A percentile compares a stretch with the other conserved stretches of the same genome.
phyloP scores from a whole-genome alignment of 2,888 invertebrate species.

The Mimachlamys varia region DNA sequence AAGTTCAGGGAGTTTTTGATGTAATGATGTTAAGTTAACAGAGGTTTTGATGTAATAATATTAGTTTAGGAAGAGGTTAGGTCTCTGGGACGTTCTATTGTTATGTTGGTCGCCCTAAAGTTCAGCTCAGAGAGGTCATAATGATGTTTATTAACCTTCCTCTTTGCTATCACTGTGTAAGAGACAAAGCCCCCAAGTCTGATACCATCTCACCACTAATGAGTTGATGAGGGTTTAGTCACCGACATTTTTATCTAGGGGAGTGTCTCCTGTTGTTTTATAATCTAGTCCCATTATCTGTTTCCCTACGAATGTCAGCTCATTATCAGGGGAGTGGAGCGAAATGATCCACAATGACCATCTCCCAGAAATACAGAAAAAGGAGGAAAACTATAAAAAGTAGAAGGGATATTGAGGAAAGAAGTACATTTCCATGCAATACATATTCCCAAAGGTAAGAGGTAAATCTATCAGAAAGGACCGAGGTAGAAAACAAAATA shows the following conservation, averaged over 20 bases:
- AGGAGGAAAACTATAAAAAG: too few relatives aligned
- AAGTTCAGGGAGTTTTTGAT: too few relatives aligned
- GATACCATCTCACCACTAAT: neutral
- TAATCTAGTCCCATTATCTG: neutral
- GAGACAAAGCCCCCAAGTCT: neutral
- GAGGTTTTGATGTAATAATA: too few relatives aligned
- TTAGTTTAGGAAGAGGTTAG: too few relatives aligned
- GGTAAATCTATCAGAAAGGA: too few relatives aligned
- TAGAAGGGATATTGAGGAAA: too few relatives aligned
- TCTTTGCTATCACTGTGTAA: neutral
- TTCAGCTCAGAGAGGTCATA: neutral
- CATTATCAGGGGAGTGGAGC: neutral
- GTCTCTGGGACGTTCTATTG: too few relatives aligned
- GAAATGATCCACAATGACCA: neutral
- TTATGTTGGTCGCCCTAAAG: neutral
- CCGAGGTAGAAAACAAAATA: too few relatives aligned
- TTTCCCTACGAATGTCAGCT: neutral
- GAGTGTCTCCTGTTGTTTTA: neutral
- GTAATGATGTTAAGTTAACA: too few relatives aligned
- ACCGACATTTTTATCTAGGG: neutral
- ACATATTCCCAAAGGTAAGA: too few relatives aligned
- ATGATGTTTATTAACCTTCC: neutral
- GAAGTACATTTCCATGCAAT: too few relatives aligned
- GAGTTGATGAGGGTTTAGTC: neutral
- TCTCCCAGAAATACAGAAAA: neutral